These are phyloP conservation scores for Spea bombifrons DNA, from an alignment of 2,113 vertebrate species.

Conservation along the genomic window DNA sequence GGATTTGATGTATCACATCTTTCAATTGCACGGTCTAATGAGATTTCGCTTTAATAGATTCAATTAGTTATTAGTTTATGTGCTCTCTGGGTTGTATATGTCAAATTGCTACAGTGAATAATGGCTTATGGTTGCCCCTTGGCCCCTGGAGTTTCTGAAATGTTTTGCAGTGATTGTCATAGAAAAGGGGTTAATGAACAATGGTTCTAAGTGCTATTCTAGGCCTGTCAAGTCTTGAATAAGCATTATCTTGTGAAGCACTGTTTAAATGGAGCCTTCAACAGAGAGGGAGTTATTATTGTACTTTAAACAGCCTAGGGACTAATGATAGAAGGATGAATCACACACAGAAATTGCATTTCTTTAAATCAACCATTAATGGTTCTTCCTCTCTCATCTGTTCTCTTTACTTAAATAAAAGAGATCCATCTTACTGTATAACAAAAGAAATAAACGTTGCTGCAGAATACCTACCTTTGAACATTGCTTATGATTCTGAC, in stretches of 20 bases:
- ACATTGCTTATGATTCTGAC: conserved; percentile 96
- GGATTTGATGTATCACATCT: conserved; percentile 18
- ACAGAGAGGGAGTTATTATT: conserved; percentile 44
- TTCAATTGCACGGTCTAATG: conserved; percentile 19
- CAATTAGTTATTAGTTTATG: conserved; percentile 42
- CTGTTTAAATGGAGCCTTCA: conserved; percentile 42
- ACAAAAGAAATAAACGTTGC: neutral
- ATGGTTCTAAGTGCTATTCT: conserved; percentile 31
- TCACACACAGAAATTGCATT: conserved; percentile 29
- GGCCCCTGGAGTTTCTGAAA: conserved; percentile 2
- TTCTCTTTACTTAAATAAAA: conserved; percentile 18
- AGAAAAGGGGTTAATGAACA: conserved; percentile 37
- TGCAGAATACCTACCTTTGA: conserved; percentile 78
- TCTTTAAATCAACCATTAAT: conserved; percentile 21
- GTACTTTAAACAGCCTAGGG: conserved; percentile 33
- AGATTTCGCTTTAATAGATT: conserved; percentile 40
- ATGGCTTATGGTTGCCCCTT: conserved; percentile 3
- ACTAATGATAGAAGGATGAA: conserved; percentile 36
- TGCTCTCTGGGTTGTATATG: conserved; percentile 27
- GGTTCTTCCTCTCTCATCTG: conserved; percentile 10
- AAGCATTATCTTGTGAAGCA: conserved; percentile 37
- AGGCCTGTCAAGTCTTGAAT: conserved; percentile 43
- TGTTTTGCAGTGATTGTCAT: conserved; percentile 12
- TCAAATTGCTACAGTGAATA: conserved; percentile 28
- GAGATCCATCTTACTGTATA: conserved; percentile 1